Evolutionary conservation across 2,797 vertebrate species (phyloP).

Genomic region (Lepus townsendii): DNA sequence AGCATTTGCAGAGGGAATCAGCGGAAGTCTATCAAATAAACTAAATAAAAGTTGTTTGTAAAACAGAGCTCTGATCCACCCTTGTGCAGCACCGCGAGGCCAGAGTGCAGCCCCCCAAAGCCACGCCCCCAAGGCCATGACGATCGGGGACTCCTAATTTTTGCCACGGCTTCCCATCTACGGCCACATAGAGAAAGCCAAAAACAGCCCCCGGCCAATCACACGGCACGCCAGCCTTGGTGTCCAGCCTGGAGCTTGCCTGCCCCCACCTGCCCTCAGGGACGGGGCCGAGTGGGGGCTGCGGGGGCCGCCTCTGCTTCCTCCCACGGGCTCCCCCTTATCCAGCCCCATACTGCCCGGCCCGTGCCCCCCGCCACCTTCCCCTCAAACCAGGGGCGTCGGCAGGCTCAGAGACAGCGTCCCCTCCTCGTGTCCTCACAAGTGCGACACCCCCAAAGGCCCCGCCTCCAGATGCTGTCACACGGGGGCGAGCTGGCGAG

Average conservation of each 20-base stretch:
- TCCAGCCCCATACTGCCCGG: background rate
- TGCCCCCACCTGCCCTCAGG: no score
- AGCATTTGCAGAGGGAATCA: no score
- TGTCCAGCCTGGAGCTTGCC: no score
- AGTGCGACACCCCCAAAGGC: background rate
- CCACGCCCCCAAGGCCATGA: background rate
- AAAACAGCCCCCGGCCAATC: rapidly evolving
- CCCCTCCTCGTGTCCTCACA: no score
- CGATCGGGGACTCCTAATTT: no score
- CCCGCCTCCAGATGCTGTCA: background rate
- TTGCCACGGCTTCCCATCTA: background rate
- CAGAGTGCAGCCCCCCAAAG: no score
- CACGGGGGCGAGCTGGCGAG: background rate
- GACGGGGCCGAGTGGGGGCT: no score
- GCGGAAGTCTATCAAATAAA: no score
- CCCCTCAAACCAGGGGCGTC: no score
- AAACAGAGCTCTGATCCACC: background rate
- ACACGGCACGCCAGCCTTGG: background rate
- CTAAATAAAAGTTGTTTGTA: no score
- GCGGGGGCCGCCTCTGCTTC: background rate
- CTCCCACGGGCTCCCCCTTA: rapidly evolving
- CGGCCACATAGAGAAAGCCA: background rate
- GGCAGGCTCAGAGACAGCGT: no score
- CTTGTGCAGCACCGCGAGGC: rapidly evolving
- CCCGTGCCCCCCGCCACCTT: no score